Evolutionary conservation across 1,140 invertebrate species (phyloP).

Genomic region (Drosophila sechellia): DNA sequence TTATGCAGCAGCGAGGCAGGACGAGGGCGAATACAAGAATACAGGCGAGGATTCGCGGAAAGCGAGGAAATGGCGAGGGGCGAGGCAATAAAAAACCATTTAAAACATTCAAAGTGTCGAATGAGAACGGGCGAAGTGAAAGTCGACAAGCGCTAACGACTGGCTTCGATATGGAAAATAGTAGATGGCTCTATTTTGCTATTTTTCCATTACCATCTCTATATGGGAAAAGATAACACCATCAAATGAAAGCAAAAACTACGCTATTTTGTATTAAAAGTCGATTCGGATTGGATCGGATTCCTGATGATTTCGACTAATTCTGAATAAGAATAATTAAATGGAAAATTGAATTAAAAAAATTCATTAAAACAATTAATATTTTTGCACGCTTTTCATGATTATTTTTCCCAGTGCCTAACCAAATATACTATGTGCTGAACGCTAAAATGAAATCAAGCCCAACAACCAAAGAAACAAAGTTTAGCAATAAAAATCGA

Average conservation of each 20-base stretch:
- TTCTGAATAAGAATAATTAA: too few relatives aligned
- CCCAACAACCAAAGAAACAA: slow-evolving; percentile 59
- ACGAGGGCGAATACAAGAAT: slow-evolving; percentile 44
- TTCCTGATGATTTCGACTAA: too few relatives aligned
- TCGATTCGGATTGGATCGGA: too few relatives aligned
- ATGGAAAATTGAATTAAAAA: too few relatives aligned
- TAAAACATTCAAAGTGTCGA: slow-evolving; percentile 83
- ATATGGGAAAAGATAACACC: neutral
- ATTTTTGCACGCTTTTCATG: neutral
- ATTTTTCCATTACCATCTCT: slow-evolving; percentile 22
- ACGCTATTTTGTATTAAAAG: neutral
- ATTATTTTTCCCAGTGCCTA: slow-evolving; percentile 11
- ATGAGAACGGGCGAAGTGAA: slow-evolving; percentile 55
- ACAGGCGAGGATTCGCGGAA: slow-evolving; percentile 18
- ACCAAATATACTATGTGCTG: slow-evolving; percentile 52
- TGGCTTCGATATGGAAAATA: slow-evolving; percentile 57
- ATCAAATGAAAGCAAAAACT: neutral
- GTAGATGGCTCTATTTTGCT: slow-evolving; percentile 27
- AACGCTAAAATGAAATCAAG: slow-evolving; percentile 29
- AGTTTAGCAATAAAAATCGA: slow-evolving; percentile 81
- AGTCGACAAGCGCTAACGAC: slow-evolving; percentile 57
- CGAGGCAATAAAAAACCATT: slow-evolving; percentile 74
- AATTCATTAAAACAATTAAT: too few relatives aligned
- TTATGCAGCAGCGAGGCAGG: slow-evolving; percentile 63
- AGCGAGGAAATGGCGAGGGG: slow-evolving; percentile 16